phyloP scores from a whole-genome alignment of 2,113 vertebrate genomes.

The Aepyceros melampus region DNA sequence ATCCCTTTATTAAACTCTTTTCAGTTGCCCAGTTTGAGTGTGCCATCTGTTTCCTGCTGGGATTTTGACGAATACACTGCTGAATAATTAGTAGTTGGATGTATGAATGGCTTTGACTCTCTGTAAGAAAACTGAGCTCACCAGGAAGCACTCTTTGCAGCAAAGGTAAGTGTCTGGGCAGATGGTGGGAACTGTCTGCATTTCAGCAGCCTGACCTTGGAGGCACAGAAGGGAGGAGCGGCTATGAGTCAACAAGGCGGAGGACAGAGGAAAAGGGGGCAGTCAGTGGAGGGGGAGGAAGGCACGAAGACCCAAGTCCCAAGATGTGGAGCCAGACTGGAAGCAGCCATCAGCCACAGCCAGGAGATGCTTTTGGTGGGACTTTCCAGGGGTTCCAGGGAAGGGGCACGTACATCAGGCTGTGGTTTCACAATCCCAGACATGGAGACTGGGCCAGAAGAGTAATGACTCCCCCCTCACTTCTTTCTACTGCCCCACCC shows the following conservation, averaged over 20 bases:
- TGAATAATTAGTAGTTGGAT: background rate
- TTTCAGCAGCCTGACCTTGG: background rate
- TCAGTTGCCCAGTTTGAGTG: background rate
- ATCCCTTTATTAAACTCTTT: background rate
- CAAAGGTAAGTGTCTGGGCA: background rate
- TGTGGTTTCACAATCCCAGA: too few species aligned
- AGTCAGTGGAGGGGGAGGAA: rapidly evolving
- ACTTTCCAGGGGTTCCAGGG: background rate
- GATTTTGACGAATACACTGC: background rate
- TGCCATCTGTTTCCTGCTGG: background rate
- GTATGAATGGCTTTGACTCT: background rate
- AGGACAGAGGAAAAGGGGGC: background rate
- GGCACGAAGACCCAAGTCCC: background rate
- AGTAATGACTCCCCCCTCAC: rapidly evolving
- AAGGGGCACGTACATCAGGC: background rate
- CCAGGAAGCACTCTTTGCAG: background rate
- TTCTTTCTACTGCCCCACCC: background rate
- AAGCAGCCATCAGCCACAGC: background rate
- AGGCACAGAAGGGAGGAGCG: background rate
- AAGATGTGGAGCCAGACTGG: rapidly evolving
- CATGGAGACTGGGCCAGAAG: background rate
- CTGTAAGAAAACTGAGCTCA: background rate
- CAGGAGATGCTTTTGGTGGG: background rate
- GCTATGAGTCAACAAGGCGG: background rate
- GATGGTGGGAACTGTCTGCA: background rate